Evolutionary conservation across 2,113 vertebrate species (phyloP), one percentile per base, ranked within the genome.

Genomic region (Corythaixoides concolor): DNA sequence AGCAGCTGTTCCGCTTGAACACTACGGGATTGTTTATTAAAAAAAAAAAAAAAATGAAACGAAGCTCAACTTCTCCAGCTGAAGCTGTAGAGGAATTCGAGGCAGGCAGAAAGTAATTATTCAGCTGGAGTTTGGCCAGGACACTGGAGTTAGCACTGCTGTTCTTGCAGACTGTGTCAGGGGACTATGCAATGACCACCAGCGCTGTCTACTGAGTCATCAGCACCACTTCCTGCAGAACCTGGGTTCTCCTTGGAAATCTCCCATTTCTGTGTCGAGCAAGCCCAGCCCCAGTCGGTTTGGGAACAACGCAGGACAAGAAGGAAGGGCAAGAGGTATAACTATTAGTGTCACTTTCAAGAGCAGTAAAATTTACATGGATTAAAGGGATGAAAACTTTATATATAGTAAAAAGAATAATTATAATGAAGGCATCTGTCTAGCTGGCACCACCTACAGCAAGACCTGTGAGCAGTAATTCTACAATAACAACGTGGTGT

Each of bases 401-500:
- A 95, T 96, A 96, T 95, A 94, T 88, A 97, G 95, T 93, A 97
- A 92, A 96, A 97, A 96, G 88, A 91, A 93, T 96, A 94, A 97
- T 98, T 96, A 98, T 84, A 97, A 97, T 96, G 97, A 98, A 96
- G 90, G 96, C 98, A 98, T 98, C 98, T 98, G 98, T 97, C 98
- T 98, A 96, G 98, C 97, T 98, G 99, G 98, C 98, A 99, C 98
- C 98, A 98, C 95, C 97, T 97, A 92, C 79, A 96, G 86, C 88
- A 98, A 98, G 98, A 98, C 97, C 97, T 95, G 98, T 95, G 98
- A 98, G 98, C 97, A 98, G 89, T 98, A 98, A 98, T 98, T 98
- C 98, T 98, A 98, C 98, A 98, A 98, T 98, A 98, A 98, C 98
- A 98, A 98, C 93, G 94, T 97, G 95, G 95, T 98, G 97, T 98